These are phyloP conservation scores for Thamnophis sirtalis DNA, from an alignment of 2,113 vertebrate species.

Conservation along the genomic window DNA sequence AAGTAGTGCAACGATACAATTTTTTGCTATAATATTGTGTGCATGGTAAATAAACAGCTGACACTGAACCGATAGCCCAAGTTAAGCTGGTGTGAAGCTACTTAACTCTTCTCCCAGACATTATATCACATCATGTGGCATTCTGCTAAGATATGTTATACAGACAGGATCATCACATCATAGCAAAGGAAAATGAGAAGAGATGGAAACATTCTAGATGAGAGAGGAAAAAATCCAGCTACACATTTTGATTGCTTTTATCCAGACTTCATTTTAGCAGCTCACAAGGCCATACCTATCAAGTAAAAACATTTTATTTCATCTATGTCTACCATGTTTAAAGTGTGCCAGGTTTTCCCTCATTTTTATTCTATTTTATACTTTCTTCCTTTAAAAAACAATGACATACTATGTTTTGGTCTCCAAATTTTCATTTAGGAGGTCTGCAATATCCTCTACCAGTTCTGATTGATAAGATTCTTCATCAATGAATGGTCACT, in stretches of 20 bases:
- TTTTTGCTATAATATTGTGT: slow-evolving; percentile 3
- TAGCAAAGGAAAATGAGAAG: background rate
- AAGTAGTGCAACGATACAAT: background rate
- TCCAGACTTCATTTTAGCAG: slow-evolving; percentile 28
- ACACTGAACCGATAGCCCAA: slow-evolving; percentile 6
- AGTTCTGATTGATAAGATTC: background rate
- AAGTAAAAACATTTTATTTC: slow-evolving; percentile 35
- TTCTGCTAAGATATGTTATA: slow-evolving; percentile 11
- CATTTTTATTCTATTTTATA: slow-evolving; percentile 12
- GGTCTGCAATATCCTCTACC: background rate
- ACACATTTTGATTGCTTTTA: slow-evolving; percentile 19
- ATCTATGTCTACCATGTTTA: slow-evolving; percentile 16
- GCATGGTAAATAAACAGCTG: slow-evolving; percentile 1
- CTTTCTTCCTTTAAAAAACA: slow-evolving; percentile 11
- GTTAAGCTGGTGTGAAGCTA: background rate
- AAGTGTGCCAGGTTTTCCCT: slow-evolving; percentile 16
- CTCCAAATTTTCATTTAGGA: background rate
- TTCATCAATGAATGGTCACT: background rate
- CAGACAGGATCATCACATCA: background rate
- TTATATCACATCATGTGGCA: background rate
- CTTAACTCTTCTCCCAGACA: slow-evolving; percentile 26
- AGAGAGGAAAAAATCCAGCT: background rate
- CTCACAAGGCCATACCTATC: slow-evolving; percentile 32
- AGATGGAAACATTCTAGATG: background rate
- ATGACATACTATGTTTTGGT: background rate